Base-by-base conservation (phyloP, 2,113 vertebrate genomes). In the Paratilapia polleni region DNA sequence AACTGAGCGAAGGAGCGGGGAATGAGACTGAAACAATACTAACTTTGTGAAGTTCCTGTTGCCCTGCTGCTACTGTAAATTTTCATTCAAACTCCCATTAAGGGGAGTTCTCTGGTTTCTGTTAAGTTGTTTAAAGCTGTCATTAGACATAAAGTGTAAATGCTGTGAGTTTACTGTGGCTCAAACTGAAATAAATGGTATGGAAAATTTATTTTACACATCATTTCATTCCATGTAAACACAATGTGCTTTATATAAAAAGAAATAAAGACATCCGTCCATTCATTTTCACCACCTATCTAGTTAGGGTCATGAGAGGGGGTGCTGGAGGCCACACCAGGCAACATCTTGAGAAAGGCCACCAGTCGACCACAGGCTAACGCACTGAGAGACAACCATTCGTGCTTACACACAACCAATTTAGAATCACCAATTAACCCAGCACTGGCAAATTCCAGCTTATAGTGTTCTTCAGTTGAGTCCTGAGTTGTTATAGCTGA, bases 111-210 rank as follows among this genome's bases (percentile, higher is more conserved):
- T 73, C 47, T 73, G 66, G 17, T 52, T 73, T 73, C 66, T 52
- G 49, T 52, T 52, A 73, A 73, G 66, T 43, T 73, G 66, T 31
- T 73, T 31, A 52, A 73, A 31, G 19, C 47, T 43, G 17, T 43
- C 31, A 52, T 52, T n/a, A 52, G 66, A 73, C 66, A 52, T 31
- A 52, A 73, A 52, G 52, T 49, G 66, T 49, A 28, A 49, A 70
- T 70, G 43, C 26, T 49, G 64, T 49, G 15, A 49, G 24, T 12
- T 70, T 70, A 28, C 66, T 70, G 24, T 70, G 28, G 24, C 43
- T 70, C 66, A 49, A 70, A 70, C 49, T 70, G 66, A 70, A 70
- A 49, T 70, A 70, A 70, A 70, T 70, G 43, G 24, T 49, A 49
- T 70, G 66, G 66, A 70, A 70, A 70, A 70, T 70, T 24, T 70